Evolutionary conservation across 2,113 vertebrate genomes (phyloP).

Genomic region (Grallaria varia): DNA sequence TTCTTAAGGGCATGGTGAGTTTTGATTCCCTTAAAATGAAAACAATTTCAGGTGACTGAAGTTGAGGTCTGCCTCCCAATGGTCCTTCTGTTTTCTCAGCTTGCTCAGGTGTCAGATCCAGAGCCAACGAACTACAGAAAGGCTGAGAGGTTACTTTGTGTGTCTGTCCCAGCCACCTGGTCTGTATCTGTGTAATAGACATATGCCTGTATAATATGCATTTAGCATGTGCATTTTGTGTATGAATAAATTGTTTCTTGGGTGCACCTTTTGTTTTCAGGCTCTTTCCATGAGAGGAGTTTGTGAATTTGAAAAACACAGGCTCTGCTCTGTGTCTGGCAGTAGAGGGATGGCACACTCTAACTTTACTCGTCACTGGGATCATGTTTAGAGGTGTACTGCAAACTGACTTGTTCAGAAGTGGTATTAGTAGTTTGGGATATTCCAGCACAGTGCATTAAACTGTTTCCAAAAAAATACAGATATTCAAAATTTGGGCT

Average conservation of each 20-base stretch:
- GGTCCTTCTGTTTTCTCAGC: neutral
- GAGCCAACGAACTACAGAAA: neutral
- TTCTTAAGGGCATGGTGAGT: neutral
- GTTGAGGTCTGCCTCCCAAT: neutral
- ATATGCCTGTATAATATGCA: neutral
- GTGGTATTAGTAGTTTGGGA: neutral
- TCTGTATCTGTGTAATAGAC: neutral
- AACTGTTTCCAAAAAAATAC: neutral
- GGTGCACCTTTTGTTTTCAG: neutral
- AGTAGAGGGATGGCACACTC: neutral
- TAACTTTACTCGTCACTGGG: neutral
- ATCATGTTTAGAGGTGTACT: neutral
- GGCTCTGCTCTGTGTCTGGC: neutral
- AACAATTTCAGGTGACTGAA: neutral
- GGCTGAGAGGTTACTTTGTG: neutral
- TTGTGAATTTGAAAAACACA: fast-evolving
- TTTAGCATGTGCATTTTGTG: neutral
- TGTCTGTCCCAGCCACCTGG: neutral
- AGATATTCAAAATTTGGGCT: slow-evolving; percentile 6
- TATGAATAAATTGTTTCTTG: neutral
- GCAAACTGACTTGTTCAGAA: neutral
- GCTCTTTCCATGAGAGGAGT: neutral
- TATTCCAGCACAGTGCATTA: neutral
- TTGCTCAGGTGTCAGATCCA: fast-evolving
- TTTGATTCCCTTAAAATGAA: neutral